Base-by-base conservation (phyloP, 2,797 vertebrate species). In the Odontamblyopus lacepedii region DNA sequence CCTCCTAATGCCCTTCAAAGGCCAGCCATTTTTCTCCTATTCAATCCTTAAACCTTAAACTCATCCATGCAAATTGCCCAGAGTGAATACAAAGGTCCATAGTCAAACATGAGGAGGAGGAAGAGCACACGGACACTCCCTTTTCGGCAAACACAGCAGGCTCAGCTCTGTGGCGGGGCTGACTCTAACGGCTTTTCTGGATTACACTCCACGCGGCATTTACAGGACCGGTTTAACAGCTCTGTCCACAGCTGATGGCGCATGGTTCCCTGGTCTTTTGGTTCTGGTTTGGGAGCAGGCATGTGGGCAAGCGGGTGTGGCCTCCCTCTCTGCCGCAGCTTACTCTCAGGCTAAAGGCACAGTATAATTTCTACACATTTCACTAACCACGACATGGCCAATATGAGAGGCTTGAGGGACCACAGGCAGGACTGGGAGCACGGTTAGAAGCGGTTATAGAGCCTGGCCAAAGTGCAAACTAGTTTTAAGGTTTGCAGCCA, bases 291-390 rank as follows among this genome's bases (percentile, higher is more conserved):
- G 61, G 68, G 78, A 5, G 67, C 76, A 91, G 88, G 90, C 88
- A 44, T 90, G 91, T 90, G 89, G 91, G 90, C 77, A 86, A 84
- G 73, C 72, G 88, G 88, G 91, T 78, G 90, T 86, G 92, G 80
- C 78, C 67, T 19, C 26, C 3, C 55, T 13, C 75, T 71, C 74
- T 44, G 78, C 92, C 90, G 65, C 93, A 93, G 87, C 89, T 84
- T 88, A 83, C 87, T 89, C 86, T 88, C 86, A 79, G 86, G 84
- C 81, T 80, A 72, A 77, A 80, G 76, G 70, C 79, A 84, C 84
- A 78, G 38, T 94, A 74, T 94, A 92, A 94, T 94, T 93, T 93
- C 88, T 75, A 90, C 92, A 92, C 90, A 79, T 93, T 88, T 81
- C 77, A 63, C 76, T 79, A 56, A 93, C 93, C 92, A 32, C 89